phyloP scores from a whole-genome alignment of 2,113 vertebrate species.

The Neotoma lepida region DNA sequence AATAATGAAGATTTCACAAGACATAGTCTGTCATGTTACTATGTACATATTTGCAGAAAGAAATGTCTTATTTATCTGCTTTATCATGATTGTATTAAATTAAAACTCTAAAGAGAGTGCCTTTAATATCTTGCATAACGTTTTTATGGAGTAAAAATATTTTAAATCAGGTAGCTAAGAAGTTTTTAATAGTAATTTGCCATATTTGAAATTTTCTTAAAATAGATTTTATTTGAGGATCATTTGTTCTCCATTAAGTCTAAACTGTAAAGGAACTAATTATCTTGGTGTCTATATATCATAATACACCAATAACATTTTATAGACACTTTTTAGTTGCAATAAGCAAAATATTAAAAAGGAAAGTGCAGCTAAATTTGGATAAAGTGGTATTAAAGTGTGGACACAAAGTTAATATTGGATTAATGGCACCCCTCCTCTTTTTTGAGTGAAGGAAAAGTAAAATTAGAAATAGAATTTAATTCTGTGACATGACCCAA shows the following conservation, averaged over 20 bases:
- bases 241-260: constrained; percentile 26
- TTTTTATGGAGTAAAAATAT: constrained; percentile 34
- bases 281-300: constrained; percentile 58
- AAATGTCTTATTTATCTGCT: neutral
- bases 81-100: neutral
- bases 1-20: neutral
- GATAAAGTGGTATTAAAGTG: constrained; percentile 42
- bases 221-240: constrained; percentile 36
- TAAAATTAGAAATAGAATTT: constrained; percentile 64
- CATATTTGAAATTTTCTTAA: constrained; percentile 61
- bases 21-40: neutral
- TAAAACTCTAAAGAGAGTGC: neutral
- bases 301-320: constrained; percentile 59
- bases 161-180: neutral
- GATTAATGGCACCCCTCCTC: constrained; percentile 48
- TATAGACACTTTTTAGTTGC: constrained; percentile 43
- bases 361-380: constrained; percentile 31
- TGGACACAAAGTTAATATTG: constrained; percentile 3
- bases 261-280: constrained; percentile 47
- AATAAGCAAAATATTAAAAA: constrained; percentile 56
- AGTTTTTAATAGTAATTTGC: constrained; percentile 61
- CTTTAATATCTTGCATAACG: neutral
- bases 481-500: constrained; percentile 41
- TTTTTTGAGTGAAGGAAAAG: constrained; percentile 40
- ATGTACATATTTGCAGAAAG: neutral